Evolutionary conservation across 2,113 vertebrate genomes (phyloP).

Genomic region (Vulpes ferrilata): DNA sequence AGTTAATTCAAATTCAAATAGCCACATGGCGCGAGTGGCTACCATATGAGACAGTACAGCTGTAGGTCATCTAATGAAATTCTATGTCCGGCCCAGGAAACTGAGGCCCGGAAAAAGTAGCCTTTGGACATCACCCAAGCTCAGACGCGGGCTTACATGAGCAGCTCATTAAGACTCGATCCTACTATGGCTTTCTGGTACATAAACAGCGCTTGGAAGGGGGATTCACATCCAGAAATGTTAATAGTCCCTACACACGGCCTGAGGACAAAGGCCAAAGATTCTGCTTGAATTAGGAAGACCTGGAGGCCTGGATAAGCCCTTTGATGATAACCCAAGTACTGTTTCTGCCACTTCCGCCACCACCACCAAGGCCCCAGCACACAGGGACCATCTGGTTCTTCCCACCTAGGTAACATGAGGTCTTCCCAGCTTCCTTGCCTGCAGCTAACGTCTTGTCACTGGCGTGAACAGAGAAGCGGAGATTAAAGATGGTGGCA

Average conservation of each 20-base stretch:
- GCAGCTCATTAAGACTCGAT: not conserved
- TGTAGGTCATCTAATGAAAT: not conserved
- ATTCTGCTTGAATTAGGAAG: not conserved
- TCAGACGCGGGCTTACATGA: not conserved
- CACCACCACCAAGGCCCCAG: not conserved
- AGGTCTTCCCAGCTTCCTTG: not conserved
- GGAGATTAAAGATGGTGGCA: not conserved
- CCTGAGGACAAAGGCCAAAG: not conserved
- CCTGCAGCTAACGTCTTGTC: not conserved
- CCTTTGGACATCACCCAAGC: not conserved
- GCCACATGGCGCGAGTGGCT: too few relatives aligned
- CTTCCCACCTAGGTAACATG: not conserved
- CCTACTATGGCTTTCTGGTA: not conserved
- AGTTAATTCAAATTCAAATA: not conserved
- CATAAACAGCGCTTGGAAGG: too few relatives aligned
- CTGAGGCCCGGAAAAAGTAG: not conserved
- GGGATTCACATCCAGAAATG: not conserved
- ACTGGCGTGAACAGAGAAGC: not conserved
- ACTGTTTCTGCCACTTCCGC: not conserved
- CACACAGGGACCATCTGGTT: not conserved
- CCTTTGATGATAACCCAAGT: not conserved
- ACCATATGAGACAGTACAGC: not conserved
- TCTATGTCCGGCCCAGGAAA: not conserved
- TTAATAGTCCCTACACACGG: not conserved
- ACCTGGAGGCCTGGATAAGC: not conserved